Evolutionary conservation across 2,797 vertebrate species (phyloP).

Genomic region (Spea hammondii): DNA sequence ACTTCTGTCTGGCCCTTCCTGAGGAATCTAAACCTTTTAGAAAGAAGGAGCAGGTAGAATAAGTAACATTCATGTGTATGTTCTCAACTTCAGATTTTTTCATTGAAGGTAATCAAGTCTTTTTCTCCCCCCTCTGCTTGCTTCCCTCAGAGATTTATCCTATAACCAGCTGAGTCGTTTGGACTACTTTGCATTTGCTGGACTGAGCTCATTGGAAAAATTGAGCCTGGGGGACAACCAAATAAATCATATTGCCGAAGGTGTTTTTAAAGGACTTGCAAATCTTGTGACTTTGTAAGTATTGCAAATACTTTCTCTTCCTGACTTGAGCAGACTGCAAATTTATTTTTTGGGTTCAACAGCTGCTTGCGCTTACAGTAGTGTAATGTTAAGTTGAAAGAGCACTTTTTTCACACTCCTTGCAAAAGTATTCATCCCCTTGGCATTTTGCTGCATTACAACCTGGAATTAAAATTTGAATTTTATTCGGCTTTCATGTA

Average conservation of each 20-base stretch:
- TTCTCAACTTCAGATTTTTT: neutral
- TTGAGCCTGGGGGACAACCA: constrained; percentile 89
- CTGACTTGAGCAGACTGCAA: neutral
- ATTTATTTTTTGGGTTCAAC: too few relatives aligned
- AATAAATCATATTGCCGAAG: constrained; percentile 89
- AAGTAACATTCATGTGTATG: constrained; percentile 3
- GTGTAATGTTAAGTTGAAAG: too few relatives aligned
- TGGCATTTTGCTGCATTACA: too few relatives aligned
- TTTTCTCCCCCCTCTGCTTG: neutral
- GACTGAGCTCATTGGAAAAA: constrained; percentile 83
- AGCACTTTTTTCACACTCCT: too few relatives aligned
- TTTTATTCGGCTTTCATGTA: too few relatives aligned
- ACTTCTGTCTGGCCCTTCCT: neutral
- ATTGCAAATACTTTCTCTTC: neutral
- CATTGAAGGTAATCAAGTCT: constrained; percentile 5
- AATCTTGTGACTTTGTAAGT: constrained; percentile 88
- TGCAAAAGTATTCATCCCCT: too few relatives aligned
- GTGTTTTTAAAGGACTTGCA: constrained; percentile 83
- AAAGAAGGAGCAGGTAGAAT: neutral
- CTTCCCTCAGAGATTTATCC: constrained; percentile 83
- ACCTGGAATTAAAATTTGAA: too few relatives aligned
- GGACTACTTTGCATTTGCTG: constrained; percentile 87
- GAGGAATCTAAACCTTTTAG: neutral
- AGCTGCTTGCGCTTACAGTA: too few relatives aligned
- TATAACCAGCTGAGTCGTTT: constrained; percentile 89